Conservation (phyloP, 1,140 invertebrate genomes). For the Anastatus disparis region DNA sequence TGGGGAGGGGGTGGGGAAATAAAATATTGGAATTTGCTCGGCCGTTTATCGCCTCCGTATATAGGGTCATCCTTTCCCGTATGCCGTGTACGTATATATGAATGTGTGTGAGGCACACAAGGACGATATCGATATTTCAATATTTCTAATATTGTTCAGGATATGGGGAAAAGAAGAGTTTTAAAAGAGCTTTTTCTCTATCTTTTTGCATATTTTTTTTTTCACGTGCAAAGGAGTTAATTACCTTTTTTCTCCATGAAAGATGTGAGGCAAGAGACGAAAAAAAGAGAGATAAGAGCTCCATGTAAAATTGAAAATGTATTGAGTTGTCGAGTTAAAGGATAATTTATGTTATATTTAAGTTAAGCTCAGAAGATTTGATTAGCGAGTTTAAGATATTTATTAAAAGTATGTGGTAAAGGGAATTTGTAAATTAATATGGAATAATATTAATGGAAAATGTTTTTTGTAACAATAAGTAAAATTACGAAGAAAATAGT, state of each 20-base stretch:
- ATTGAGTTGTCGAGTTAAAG: no score
- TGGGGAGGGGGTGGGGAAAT: slow-evolving; percentile 31
- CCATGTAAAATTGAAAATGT: no score
- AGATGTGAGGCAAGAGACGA: no score
- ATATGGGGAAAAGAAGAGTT: no score
- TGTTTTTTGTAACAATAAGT: no score
- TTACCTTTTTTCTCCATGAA: no score
- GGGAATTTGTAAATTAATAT: no score
- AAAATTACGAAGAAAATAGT: no score
- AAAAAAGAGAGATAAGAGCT: no score
- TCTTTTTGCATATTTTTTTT: background rate
- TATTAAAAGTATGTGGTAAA: no score
- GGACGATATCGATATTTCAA: slow-evolving; percentile 24
- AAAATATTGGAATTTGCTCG: slow-evolving; percentile 51
- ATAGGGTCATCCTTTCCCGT: background rate
- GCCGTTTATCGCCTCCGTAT: slow-evolving; percentile 48
- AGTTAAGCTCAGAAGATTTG: background rate
- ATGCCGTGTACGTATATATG: background rate
- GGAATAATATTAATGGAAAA: no score
- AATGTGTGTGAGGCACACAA: no score
- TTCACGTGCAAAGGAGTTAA: slow-evolving; percentile 13
- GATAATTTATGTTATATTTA: background rate
- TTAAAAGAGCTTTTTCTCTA: slow-evolving; percentile 2
- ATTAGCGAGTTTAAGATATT: background rate
- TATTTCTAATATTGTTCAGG: slow-evolving; percentile 28